Conservation (phyloP, 2,113 vertebrate genomes). For the Chaetodon trifascialis region DNA sequence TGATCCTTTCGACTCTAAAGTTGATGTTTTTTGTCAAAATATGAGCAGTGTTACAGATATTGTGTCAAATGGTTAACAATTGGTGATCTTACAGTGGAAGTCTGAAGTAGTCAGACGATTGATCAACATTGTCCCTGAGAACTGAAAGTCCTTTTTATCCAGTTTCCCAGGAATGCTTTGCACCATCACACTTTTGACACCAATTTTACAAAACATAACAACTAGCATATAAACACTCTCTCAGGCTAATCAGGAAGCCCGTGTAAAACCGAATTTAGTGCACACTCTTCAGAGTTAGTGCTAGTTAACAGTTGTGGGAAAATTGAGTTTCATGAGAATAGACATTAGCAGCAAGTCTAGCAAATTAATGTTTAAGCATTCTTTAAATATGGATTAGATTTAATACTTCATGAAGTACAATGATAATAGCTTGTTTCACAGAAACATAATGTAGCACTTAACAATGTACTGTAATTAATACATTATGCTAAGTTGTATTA, state of each 20-base stretch:
- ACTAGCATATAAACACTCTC: slow-evolving; percentile 9
- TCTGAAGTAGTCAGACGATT: not conserved
- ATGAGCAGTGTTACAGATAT: not conserved
- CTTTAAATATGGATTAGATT: slow-evolving; percentile 84
- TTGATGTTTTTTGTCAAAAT: not conserved
- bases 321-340: slow-evolving; percentile 74
- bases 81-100: not conserved
- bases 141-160: not conserved
- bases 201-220: not conserved
- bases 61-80: not conserved
- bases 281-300: slow-evolving; percentile 36
- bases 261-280: slow-evolving; percentile 3
- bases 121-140: not conserved
- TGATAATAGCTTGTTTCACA: slow-evolving; percentile 82
- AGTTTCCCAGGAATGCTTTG: not conserved
- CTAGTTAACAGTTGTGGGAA: slow-evolving; percentile 58
- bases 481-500: slow-evolving; percentile 82
- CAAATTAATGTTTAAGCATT: slow-evolving; percentile 83
- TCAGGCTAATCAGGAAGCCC: slow-evolving; percentile 14
- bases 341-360: slow-evolving; percentile 74
- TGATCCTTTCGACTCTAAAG: not conserved
- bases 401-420: slow-evolving; percentile 84
- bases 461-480: slow-evolving; percentile 84
- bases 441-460: slow-evolving; percentile 76
- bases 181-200: not conserved